Percentiles rank a stretch among this genome's conserved stretches.
These are phyloP conservation scores for Hippocampus comes DNA, from an alignment of 2,113 vertebrate genomes.

Conservation along the genomic window DNA sequence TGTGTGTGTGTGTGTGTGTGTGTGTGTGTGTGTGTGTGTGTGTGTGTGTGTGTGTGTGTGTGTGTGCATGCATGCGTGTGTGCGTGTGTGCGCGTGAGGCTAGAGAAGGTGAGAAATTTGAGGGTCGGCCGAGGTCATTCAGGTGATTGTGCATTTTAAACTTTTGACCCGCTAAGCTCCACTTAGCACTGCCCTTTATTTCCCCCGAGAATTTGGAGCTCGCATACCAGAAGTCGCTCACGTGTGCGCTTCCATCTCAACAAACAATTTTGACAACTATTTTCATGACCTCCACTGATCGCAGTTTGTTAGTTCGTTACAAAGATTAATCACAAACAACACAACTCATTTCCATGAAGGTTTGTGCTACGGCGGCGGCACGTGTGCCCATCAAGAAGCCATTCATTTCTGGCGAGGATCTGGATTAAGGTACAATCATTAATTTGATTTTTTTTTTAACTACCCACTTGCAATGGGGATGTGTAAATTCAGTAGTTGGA, in stretches of 20 bases:
- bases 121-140: slow-evolving; percentile 62
- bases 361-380: background rate
- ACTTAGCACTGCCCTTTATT: slow-evolving; percentile 60
- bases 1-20: background rate
- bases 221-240: slow-evolving; percentile 40
- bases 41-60: background rate
- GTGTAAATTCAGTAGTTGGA: too few relatives aligned
- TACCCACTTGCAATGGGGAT: too few relatives aligned
- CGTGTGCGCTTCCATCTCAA: slow-evolving; percentile 35
- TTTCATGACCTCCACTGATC: background rate
- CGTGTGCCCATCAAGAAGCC: too few relatives aligned
- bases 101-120: slow-evolving; percentile 67
- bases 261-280: slow-evolving; percentile 5
- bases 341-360: background rate
- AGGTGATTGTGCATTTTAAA: slow-evolving; percentile 74
- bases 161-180: slow-evolving; percentile 69
- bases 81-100: background rate
- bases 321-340: background rate
- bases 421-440: too few relatives aligned
- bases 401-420: too few relatives aligned
- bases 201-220: slow-evolving; percentile 56
- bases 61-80: background rate
- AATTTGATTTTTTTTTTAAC: too few relatives aligned
- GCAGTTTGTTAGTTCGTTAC: background rate
- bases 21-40: background rate